Evolutionary conservation across 2,797 vertebrate species (phyloP).

Genomic region (Molothrus ater): DNA sequence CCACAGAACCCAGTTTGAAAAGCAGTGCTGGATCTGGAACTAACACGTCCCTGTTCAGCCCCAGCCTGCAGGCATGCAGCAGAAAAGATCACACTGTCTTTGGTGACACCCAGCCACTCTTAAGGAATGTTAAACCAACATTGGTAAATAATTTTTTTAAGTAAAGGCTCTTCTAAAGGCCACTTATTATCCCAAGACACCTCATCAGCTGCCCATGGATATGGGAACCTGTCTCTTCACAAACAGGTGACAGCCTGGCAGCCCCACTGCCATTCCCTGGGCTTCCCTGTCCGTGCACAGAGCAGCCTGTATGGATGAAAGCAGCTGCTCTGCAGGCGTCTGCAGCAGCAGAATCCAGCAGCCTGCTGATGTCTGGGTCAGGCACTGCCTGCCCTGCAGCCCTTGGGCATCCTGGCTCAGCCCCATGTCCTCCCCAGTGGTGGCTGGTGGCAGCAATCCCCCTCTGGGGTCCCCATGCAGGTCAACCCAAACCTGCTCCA

Average conservation of each 20-base stretch:
- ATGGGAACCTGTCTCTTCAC: not conserved
- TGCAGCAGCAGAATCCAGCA: not conserved
- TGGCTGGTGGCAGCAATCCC: not conserved
- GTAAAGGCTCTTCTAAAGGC: not conserved
- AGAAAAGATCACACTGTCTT: not conserved
- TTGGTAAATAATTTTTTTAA: not conserved
- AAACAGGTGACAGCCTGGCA: not conserved
- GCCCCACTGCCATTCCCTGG: not conserved
- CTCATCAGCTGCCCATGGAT: not conserved
- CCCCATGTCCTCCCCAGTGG: rapidly evolving
- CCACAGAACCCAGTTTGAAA: not conserved
- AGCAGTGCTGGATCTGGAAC: not conserved
- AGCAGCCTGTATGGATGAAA: not conserved
- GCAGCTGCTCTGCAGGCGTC: not conserved
- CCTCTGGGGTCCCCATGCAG: not conserved
- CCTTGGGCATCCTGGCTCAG: not conserved
- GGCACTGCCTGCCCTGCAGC: not conserved
- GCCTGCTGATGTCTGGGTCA: not conserved
- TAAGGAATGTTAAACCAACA: not conserved
- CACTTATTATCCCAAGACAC: not conserved
- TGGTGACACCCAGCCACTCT: not conserved
- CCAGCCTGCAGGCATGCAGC: not conserved
- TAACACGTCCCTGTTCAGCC: not conserved
- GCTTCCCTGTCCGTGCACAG: not conserved
- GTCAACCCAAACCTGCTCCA: not conserved